These are phyloP conservation scores for Trachelus iudaicus DNA, from an alignment of 2,888 invertebrate species.

Conservation along the genomic window DNA sequence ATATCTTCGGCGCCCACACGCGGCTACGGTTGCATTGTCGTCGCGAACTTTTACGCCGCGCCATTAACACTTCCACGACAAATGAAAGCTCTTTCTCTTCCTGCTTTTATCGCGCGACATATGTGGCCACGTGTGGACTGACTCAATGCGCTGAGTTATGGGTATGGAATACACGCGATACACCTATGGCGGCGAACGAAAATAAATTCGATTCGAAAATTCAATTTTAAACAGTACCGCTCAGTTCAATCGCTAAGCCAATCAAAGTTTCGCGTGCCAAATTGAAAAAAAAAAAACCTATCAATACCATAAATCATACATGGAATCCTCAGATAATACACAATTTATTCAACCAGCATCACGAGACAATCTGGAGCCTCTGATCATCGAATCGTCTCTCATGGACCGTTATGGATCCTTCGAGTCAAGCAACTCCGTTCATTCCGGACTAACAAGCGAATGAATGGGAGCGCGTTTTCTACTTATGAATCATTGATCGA, in stretches of 20 bases:
- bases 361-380: not conserved
- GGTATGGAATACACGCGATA: too few relatives aligned
- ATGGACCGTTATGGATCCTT: slow-evolving; percentile 12
- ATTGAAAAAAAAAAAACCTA: too few relatives aligned
- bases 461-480: slow-evolving; percentile 33
- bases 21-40: slow-evolving; percentile 48
- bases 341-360: not conserved
- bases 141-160: not conserved
- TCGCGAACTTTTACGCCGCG: slow-evolving; percentile 52
- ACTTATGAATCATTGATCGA: slow-evolving; percentile 46
- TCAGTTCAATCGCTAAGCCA: not conserved
- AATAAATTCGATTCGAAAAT: not conserved
- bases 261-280: not conserved
- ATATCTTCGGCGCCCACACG: slow-evolving; percentile 58
- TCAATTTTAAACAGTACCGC: not conserved
- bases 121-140: not conserved
- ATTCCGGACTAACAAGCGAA: slow-evolving; percentile 14
- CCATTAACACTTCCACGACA: slow-evolving; percentile 57
- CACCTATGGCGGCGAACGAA: too few relatives aligned
- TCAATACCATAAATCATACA: too few relatives aligned
- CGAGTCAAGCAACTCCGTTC: slow-evolving; percentile 7
- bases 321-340: too few relatives aligned
- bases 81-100: slow-evolving; percentile 36
- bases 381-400: not conserved
- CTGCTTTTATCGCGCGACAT: not conserved